Conservation (phyloP, 2,888 invertebrate species). For the Hyles lineata region DNA sequence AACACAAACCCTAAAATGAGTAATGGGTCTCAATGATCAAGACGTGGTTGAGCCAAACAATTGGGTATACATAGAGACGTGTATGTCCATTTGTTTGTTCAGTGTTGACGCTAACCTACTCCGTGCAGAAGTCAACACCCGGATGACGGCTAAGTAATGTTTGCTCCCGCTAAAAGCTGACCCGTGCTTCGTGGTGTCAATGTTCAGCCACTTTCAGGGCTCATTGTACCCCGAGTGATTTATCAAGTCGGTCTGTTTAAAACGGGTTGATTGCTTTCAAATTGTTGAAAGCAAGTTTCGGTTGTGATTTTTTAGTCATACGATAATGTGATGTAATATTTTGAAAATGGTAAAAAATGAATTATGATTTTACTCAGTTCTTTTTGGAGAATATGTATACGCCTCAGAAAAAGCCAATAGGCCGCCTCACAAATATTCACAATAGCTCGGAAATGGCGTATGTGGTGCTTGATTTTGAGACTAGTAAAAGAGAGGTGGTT, state of each 20-base stretch:
- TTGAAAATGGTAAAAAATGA: no score
- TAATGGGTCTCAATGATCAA: background rate
- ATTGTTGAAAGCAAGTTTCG: no score
- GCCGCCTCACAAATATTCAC: no score
- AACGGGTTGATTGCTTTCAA: background rate
- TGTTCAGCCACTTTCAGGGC: slow-evolving; percentile 27
- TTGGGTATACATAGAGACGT: slow-evolving; percentile 2
- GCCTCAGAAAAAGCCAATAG: no score
- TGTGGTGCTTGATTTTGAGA: no score
- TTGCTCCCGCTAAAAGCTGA: slow-evolving; percentile 76
- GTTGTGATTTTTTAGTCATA: background rate
- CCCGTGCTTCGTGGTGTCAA: slow-evolving; percentile 47
- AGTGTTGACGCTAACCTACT: slow-evolving; percentile 60
- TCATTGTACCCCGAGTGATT: slow-evolving; percentile 14
- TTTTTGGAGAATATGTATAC: no score
- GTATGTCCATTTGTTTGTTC: slow-evolving; percentile 48
- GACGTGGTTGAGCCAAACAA: background rate
- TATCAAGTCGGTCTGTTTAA: background rate
- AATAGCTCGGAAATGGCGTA: no score
- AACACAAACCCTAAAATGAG: background rate
- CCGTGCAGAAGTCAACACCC: slow-evolving; percentile 63
- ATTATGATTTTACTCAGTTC: no score
- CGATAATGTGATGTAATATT: no score
- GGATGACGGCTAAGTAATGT: slow-evolving; percentile 79
- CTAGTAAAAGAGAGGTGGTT: no score